These are phyloP conservation scores for Oscheius myriophilus DNA, from an alignment of 2,888 invertebrate genomes.

Conservation along the genomic window DNA sequence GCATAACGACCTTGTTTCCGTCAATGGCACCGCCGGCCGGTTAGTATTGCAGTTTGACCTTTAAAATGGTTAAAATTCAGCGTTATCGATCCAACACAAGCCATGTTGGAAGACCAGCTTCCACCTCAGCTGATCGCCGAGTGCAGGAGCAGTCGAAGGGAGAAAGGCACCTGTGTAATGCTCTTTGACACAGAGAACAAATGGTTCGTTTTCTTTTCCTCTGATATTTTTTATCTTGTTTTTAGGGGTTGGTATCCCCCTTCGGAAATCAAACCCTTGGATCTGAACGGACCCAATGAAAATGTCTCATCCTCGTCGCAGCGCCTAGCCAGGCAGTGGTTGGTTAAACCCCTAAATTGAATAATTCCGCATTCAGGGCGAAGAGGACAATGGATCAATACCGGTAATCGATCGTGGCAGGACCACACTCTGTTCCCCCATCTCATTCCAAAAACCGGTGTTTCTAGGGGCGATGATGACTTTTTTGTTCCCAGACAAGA, in stretches of 20 bases:
- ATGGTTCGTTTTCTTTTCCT: conserved; percentile 6
- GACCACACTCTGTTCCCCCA: too few relatives aligned
- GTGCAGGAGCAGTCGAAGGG: conserved; percentile 12
- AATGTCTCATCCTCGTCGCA: neutral
- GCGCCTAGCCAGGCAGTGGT: neutral
- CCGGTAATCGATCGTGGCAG: too few relatives aligned
- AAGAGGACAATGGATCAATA: too few relatives aligned
- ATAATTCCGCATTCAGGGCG: neutral
- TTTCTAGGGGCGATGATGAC: too few relatives aligned
- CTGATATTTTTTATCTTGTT: neutral
- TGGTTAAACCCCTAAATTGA: neutral
- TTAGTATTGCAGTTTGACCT: neutral
- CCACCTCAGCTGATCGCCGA: conserved; percentile 18
- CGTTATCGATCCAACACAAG: conserved; percentile 26
- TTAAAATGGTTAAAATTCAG: conserved; percentile 17
- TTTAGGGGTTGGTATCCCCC: conserved; percentile 21
- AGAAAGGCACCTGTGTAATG: conserved; percentile 21
- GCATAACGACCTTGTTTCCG: conserved; percentile 43
- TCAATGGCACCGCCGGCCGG: conserved; percentile 47
- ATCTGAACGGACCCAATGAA: conserved; percentile 3
- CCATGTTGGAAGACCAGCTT: conserved; percentile 16
- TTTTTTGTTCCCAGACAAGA: too few relatives aligned
- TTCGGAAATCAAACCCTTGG: conserved; percentile 9
- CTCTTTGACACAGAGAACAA: conserved; percentile 29
- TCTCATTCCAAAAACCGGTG: too few relatives aligned